A percentile compares a stretch with the other conserved stretches of the same genome.
Conservation (phyloP, 2,113 vertebrate genomes). For the Thalassarche chlororhynchos region DNA sequence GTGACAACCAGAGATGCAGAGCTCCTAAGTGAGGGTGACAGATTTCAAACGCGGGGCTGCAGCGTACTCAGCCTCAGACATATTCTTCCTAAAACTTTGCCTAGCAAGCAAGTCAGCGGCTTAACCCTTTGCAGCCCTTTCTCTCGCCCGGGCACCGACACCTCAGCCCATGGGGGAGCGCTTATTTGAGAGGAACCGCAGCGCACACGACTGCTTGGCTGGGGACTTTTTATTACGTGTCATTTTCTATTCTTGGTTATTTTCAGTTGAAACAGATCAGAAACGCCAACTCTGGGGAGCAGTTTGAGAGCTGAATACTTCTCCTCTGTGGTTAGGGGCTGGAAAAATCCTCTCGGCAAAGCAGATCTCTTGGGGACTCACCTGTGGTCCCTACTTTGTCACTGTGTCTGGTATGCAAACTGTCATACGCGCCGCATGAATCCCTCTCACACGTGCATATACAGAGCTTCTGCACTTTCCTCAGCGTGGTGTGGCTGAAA, state of each 20-base stretch:
- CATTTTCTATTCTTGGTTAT: neutral
- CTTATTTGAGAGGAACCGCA: neutral
- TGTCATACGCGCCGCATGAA: neutral
- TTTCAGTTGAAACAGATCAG: constrained; percentile 1
- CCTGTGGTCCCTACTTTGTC: neutral
- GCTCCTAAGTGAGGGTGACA: constrained; percentile 52
- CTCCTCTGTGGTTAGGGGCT: neutral
- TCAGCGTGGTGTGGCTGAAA: neutral
- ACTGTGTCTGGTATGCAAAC: neutral
- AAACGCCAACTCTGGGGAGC: neutral
- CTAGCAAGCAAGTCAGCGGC: constrained; percentile 29
- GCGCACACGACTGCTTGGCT: neutral
- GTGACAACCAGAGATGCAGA: neutral
- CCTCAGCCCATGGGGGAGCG: neutral
- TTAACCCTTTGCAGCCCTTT: constrained; percentile 73
- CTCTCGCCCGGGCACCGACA: neutral
- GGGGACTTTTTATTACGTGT: neutral
- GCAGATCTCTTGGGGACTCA: neutral
- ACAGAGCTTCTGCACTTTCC: neutral
- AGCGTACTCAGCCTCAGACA: constrained; percentile 6
- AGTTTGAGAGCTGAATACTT: neutral
- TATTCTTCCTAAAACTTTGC: constrained; percentile 36
- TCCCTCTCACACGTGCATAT: neutral
- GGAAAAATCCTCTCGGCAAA: neutral
- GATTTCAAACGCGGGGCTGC: constrained; percentile 54